A percentile compares a stretch with the other conserved stretches of the same genome.
Evolutionary conservation across 2,797 vertebrate genomes (phyloP).

Genomic region (Otus scops): DNA sequence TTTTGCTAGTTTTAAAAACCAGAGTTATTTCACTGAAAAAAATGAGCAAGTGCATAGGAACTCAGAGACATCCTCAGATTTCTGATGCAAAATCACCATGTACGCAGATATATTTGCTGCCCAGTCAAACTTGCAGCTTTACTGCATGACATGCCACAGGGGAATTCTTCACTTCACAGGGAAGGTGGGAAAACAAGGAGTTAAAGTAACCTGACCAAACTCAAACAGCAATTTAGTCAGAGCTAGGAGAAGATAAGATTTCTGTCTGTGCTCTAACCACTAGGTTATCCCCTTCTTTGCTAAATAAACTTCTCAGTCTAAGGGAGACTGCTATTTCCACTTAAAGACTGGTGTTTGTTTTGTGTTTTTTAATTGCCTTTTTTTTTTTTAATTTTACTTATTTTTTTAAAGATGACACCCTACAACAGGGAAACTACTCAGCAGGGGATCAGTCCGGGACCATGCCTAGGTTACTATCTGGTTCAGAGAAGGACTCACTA

Average conservation of each 20-base stretch:
- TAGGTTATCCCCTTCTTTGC: slow-evolving; percentile 16
- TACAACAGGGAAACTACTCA: neutral
- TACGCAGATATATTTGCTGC: neutral
- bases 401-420: neutral
- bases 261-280: slow-evolving; percentile 1
- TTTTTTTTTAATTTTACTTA: neutral
- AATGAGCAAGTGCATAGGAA: neutral
- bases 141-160: neutral
- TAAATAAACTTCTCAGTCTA: neutral
- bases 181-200: neutral
- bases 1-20: slow-evolving; percentile 38
- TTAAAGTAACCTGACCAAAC: slow-evolving; percentile 26
- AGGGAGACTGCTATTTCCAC: neutral
- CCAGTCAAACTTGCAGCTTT: neutral
- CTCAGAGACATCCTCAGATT: neutral
- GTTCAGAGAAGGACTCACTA: neutral
- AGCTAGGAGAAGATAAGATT: neutral
- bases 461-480: neutral
- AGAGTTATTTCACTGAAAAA: neutral
- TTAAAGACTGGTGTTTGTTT: neutral
- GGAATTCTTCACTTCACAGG: neutral
- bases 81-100: neutral
- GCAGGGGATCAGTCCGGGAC: neutral
- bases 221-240: neutral
- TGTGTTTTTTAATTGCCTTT: neutral